Evolutionary conservation across 2,888 invertebrate species (phyloP).

Genomic region (Drosophila borborema): DNA sequence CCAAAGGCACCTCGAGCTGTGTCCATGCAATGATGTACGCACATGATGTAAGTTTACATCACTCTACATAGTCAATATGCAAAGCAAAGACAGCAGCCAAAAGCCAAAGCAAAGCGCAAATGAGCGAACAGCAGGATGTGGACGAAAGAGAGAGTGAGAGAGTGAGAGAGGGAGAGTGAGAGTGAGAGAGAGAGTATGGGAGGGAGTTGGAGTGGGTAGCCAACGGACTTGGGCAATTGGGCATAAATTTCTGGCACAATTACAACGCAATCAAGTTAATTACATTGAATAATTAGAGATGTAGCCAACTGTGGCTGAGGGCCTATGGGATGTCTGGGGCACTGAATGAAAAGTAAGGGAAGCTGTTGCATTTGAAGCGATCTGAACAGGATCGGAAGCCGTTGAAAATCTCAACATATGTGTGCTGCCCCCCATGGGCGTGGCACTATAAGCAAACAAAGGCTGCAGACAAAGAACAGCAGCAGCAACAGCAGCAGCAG

Average conservation of each 20-base stretch:
- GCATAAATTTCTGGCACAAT: conserved; percentile 76
- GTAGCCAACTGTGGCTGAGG: conserved; percentile 25
- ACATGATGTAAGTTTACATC: not conserved
- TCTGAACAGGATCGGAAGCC: conserved; percentile 30
- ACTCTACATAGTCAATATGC: conserved; percentile 8
- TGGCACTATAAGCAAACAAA: conserved; percentile 23
- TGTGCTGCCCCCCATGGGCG: conserved; percentile 20
- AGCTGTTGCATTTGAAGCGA: conserved; percentile 1
- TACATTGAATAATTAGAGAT: conserved; percentile 78
- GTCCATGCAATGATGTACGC: not conserved
- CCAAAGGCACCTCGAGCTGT: no score
- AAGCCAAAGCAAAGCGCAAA: conserved; percentile 26
- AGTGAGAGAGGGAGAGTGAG: not conserved
- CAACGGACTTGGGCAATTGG: conserved; percentile 59
- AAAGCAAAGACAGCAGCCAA: conserved; percentile 9
- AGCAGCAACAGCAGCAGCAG: not conserved
- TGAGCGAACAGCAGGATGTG: conserved; percentile 10
- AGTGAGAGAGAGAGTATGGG: not conserved
- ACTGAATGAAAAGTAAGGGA: not conserved
- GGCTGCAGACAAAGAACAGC: conserved; percentile 37
- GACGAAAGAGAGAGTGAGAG: no score
- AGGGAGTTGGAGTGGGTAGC: conserved; percentile 17
- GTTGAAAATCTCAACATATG: conserved; percentile 20
- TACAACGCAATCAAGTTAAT: conserved; percentile 76
- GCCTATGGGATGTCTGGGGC: not conserved